Evolutionary conservation across 2,113 vertebrate genomes (phyloP).

Genomic region (Amazona vittata): DNA sequence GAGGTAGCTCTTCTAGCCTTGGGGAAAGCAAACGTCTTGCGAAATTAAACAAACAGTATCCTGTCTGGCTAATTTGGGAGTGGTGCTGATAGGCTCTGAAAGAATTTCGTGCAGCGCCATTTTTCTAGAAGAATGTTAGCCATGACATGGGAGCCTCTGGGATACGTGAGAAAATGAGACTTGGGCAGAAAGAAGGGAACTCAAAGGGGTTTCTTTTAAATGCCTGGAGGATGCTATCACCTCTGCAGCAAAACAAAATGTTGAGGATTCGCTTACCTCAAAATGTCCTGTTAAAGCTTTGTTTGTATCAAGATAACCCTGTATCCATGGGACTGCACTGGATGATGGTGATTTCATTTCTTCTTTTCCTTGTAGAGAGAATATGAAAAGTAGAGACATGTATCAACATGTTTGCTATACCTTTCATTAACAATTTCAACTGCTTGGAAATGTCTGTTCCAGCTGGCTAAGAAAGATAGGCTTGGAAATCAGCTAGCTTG

Average conservation of each 20-base stretch:
- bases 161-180: neutral
- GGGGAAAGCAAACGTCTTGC: neutral
- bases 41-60: conserved; percentile 6
- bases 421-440: conserved; percentile 10
- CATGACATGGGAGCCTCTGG: neutral
- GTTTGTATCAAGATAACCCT: neutral
- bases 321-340: neutral
- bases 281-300: neutral
- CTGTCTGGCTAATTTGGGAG: conserved; percentile 32
- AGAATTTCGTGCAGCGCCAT: neutral
- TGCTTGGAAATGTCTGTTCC: neutral
- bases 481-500: neutral
- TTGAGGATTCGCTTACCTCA: neutral
- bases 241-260: neutral
- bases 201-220: neutral
- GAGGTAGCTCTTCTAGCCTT: neutral
- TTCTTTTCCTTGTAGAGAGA: neutral
- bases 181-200: neutral
- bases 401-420: neutral
- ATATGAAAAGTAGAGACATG: neutral
- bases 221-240: neutral
- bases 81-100: neutral
- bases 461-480: conserved; percentile 16
- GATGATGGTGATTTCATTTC: neutral
- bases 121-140: conserved; percentile 30